phyloP scores from a whole-genome alignment of 2,797 vertebrate genomes.

The Gymnocypris eckloni region DNA sequence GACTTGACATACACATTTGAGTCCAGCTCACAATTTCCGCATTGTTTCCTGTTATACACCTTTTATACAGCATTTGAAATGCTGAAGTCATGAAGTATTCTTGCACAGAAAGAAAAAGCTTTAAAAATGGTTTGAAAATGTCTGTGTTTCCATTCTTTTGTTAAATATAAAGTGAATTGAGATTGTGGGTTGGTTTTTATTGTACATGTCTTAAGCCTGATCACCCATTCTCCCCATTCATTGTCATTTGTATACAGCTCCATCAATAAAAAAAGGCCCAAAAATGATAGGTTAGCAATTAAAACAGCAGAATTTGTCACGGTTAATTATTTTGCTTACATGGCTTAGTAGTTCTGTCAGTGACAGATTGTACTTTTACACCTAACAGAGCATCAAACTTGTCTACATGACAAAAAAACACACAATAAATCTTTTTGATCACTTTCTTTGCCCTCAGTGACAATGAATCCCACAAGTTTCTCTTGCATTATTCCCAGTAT shows the following conservation, averaged over 20 bases:
- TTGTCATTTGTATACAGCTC: not conserved
- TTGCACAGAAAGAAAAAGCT: not conserved
- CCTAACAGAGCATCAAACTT: slow-evolving; percentile 34
- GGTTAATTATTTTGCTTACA: not conserved
- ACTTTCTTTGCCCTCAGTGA: not conserved
- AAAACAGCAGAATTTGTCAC: not conserved
- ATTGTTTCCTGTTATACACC: not conserved
- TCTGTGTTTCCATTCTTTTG: not conserved
- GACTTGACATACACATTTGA: not conserved
- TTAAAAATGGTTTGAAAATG: not conserved
- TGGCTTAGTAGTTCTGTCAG: slow-evolving; percentile 19
- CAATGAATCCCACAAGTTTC: not conserved
- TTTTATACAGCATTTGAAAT: not conserved
- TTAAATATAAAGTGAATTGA: not conserved
- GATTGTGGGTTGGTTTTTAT: not conserved
- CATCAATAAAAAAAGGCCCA: not conserved
- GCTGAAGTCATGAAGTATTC: not conserved
- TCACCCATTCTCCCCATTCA: not conserved
- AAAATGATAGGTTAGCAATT: not conserved
- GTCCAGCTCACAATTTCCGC: not conserved
- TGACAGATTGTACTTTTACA: slow-evolving; percentile 38
- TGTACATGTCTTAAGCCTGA: not conserved
- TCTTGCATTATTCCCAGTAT: not conserved
- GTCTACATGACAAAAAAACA: slow-evolving; percentile 3
- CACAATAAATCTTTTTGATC: not conserved